Conservation (phyloP, 2,888 invertebrate genomes). For the Julus scandinavius region DNA sequence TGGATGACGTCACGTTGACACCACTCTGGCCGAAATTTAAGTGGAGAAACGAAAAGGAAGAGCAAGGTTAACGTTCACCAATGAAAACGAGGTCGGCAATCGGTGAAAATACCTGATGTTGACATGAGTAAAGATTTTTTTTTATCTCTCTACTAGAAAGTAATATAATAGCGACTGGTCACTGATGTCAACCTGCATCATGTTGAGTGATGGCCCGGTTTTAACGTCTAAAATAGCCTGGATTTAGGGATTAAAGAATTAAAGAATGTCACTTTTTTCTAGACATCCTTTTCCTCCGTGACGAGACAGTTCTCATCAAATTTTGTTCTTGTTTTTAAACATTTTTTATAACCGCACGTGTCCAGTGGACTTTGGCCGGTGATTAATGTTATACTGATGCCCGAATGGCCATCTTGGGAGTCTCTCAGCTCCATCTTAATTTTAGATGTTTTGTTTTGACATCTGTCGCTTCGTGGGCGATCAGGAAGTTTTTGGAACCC, state of each 20-base stretch:
- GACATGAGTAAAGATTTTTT: neutral
- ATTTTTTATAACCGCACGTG: too few relatives aligned
- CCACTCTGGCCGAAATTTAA: neutral
- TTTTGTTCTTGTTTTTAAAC: too few relatives aligned
- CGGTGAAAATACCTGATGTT: neutral
- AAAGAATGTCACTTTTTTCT: neutral
- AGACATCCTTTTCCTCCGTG: too few relatives aligned
- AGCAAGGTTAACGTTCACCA: constrained; percentile 6
- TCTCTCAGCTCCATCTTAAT: too few relatives aligned
- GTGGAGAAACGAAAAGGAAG: constrained; percentile 1
- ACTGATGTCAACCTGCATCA: neutral
- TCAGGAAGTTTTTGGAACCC: too few relatives aligned
- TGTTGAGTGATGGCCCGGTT: neutral
- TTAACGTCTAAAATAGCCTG: neutral
- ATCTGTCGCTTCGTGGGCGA: too few relatives aligned
- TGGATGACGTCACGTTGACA: neutral
- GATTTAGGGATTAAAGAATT: too few relatives aligned
- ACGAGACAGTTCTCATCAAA: too few relatives aligned
- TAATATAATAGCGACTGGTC: neutral
- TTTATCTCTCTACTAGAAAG: neutral
- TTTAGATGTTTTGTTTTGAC: too few relatives aligned
- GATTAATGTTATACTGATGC: too few relatives aligned
- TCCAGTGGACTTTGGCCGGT: too few relatives aligned
- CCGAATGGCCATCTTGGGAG: too few relatives aligned
- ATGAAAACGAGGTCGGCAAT: neutral